Percentiles rank a stretch among this genome's conserved stretches.
Conservation (phyloP, 1,140 invertebrate genomes). For the Episyrphus balteatus region DNA sequence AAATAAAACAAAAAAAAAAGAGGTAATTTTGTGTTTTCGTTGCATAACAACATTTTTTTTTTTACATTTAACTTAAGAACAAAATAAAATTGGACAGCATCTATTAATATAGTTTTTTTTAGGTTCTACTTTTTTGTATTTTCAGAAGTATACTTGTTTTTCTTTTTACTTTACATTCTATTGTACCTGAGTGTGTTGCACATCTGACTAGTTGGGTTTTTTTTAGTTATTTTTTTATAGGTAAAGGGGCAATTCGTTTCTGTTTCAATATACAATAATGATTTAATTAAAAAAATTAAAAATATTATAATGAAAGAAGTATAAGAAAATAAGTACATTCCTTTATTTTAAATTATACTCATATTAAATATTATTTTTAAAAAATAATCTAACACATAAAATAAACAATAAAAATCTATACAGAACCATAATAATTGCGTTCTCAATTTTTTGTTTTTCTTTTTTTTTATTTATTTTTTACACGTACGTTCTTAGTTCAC, state of each 20-base stretch:
- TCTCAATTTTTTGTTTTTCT: too few species aligned
- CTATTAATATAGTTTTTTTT: too few species aligned
- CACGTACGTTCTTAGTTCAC: too few species aligned
- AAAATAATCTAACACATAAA: background rate
- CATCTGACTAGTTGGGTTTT: conserved; percentile 9
- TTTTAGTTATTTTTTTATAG: background rate
- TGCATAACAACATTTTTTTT: conserved; percentile 1
- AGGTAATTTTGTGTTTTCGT: conserved; percentile 2
- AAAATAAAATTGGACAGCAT: too few species aligned
- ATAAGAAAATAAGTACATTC: background rate
- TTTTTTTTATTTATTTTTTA: too few species aligned
- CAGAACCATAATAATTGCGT: too few species aligned
- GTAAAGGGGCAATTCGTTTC: background rate
- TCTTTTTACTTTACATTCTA: conserved; percentile 1
- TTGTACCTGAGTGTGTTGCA: conserved; percentile 10
- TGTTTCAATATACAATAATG: background rate
- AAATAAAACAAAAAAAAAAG: too few species aligned
- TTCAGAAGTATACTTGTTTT: background rate
- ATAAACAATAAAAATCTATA: too few species aligned
- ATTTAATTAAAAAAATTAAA: background rate
- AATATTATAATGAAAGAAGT: background rate
- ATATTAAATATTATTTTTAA: background rate
- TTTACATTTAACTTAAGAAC: background rate
- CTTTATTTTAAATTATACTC: background rate
- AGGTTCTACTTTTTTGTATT: too few species aligned